These are phyloP conservation scores for Hipposideros larvatus DNA, from an alignment of 2,797 vertebrate species.

Conservation along the genomic window DNA sequence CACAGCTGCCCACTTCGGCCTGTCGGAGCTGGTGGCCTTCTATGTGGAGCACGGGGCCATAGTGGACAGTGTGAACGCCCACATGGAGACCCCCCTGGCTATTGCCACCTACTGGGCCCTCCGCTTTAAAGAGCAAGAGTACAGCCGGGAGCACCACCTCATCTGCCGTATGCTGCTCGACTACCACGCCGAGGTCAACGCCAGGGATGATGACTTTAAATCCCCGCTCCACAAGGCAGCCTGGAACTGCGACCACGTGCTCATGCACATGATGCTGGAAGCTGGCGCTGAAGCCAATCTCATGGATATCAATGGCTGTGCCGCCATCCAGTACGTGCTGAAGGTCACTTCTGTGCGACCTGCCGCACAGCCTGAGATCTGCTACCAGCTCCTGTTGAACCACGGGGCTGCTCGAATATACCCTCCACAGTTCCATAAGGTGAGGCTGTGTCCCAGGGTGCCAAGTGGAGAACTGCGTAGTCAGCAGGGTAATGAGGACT, in stretches of 20 bases:
- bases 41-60: conserved; percentile 92
- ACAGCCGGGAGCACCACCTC: conserved; percentile 94
- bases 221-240: conserved; percentile 97
- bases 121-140: conserved; percentile 92
- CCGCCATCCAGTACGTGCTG: conserved; percentile 95
- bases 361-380: conserved; percentile 91
- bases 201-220: conserved; percentile 94
- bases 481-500: background rate
- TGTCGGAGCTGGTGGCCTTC: conserved; percentile 93
- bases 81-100: conserved; percentile 94
- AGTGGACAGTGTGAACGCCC: conserved; percentile 91
- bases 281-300: conserved; percentile 92
- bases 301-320: conserved; percentile 97
- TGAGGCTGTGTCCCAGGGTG: conserved; percentile 74
- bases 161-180: conserved; percentile 95
- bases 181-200: conserved; percentile 92
- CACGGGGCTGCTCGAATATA: conserved; percentile 93
- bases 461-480: background rate
- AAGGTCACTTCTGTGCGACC: conserved; percentile 94
- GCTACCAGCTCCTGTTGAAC: conserved; percentile 96
- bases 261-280: conserved; percentile 96
- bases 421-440: conserved; percentile 98
- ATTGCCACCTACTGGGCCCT: conserved; percentile 95
- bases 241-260: conserved; percentile 96
- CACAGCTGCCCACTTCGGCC: conserved; percentile 91